These are phyloP conservation scores for Gavia stellata DNA, from an alignment of 2,113 vertebrate genomes.

Conservation along the genomic window DNA sequence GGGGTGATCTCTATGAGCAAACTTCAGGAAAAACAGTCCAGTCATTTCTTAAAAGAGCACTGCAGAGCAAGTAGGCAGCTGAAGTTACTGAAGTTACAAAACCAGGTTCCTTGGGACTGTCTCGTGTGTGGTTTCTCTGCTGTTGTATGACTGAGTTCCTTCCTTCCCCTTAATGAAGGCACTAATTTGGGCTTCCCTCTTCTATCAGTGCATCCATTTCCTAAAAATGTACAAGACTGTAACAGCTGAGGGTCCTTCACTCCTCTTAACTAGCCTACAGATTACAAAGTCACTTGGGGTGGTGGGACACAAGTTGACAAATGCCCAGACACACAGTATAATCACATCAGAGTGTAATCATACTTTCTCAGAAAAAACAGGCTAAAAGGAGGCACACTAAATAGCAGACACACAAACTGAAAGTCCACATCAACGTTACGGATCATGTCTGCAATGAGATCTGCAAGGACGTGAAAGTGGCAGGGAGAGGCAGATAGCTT, in stretches of 20 bases:
- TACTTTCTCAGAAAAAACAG: not conserved
- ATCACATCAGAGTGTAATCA: not conserved
- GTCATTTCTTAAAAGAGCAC: not conserved
- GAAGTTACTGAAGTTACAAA: not conserved
- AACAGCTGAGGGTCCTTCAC: not conserved
- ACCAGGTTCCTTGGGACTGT: not conserved
- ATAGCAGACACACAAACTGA: not conserved
- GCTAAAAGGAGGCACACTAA: not conserved
- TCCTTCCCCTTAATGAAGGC: not conserved
- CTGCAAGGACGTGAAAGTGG: not conserved
- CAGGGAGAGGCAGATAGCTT: not conserved
- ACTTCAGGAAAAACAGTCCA: not conserved
- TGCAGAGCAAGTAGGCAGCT: not conserved
- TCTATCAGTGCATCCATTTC: not conserved
- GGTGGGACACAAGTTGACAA: not conserved
- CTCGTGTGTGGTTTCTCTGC: not conserved
- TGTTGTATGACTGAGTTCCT: not conserved
- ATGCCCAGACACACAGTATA: not conserved
- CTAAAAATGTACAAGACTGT: not conserved
- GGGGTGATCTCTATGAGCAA: not conserved
- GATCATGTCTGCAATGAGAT: not conserved
- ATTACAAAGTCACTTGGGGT: not conserved
- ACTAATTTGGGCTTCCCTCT: not conserved
- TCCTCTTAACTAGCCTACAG: not conserved
- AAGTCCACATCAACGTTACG: not conserved